Evolutionary conservation across 1,140 invertebrate genomes (phyloP).

Genomic region (Neotoxoptera formosana): DNA sequence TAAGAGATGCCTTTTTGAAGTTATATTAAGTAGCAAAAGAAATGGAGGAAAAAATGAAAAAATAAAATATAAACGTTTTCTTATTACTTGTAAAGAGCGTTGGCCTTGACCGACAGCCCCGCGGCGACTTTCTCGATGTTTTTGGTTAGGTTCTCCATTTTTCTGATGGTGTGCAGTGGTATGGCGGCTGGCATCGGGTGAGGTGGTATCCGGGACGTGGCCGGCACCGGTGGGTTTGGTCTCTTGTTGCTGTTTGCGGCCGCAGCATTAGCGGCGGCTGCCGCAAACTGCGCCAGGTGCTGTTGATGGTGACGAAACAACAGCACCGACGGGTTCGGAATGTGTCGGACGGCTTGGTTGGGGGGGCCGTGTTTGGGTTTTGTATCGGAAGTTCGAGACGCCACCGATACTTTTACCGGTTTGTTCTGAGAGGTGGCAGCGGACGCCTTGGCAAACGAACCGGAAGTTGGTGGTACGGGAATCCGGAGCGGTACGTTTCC

Average conservation of each 20-base stretch:
- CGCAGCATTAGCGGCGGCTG: background rate
- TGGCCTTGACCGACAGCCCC: conserved; percentile 61
- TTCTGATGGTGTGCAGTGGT: conserved; percentile 60
- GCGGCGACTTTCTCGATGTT: conserved; percentile 63
- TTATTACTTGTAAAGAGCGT: conserved; percentile 55
- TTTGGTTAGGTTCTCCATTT: conserved; percentile 62
- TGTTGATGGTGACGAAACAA: conserved; percentile 61
- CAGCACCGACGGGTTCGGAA: conserved; percentile 63
- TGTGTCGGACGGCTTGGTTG: conserved; percentile 64
- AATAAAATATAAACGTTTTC: background rate
- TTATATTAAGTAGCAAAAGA: background rate
- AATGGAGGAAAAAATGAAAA: background rate
- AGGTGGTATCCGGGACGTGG: background rate
- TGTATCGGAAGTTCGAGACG: conserved; percentile 3
- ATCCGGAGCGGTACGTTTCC: conserved; percentile 33
- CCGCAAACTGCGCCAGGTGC: conserved; percentile 17
- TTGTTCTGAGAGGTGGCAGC: conserved; percentile 22
- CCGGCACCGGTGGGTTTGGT: background rate
- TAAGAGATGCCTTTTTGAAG: background rate
- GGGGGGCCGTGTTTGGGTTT: conserved; percentile 61
- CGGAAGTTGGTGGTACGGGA: conserved; percentile 6
- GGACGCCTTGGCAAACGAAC: conserved; percentile 21
- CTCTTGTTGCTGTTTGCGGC: conserved; percentile 12
- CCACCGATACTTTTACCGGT: background rate
- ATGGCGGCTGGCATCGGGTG: conserved; percentile 59